phyloP scores from a whole-genome alignment of 2,113 vertebrate genomes.

The Bucco capensis region DNA sequence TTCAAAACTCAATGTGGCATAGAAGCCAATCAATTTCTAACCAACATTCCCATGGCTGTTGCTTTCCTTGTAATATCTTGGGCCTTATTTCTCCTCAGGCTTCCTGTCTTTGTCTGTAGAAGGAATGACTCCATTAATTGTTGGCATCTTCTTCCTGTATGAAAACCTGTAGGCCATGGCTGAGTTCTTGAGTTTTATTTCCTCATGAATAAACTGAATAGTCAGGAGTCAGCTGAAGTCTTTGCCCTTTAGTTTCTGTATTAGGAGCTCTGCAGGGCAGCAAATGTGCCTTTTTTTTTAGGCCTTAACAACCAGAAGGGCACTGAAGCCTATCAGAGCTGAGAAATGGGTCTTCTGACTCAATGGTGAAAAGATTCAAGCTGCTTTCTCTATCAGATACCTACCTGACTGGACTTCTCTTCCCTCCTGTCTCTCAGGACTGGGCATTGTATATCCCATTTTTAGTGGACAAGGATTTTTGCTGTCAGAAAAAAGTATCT shows the following conservation, averaged over 20 bases:
- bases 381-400: not conserved
- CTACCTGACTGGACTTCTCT: not conserved
- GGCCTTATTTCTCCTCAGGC: not conserved
- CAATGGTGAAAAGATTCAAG: not conserved
- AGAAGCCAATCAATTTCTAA: not conserved
- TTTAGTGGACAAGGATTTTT: not conserved
- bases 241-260: not conserved
- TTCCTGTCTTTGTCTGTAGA: constrained; percentile 26
- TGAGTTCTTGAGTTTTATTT: constrained; percentile 9
- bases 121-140: not conserved
- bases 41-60: not conserved
- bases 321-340: not conserved
- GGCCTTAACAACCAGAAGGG: not conserved
- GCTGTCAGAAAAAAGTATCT: not conserved
- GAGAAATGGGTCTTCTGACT: not conserved
- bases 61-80: not conserved
- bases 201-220: not conserved
- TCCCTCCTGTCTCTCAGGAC: not conserved
- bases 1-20: not conserved
- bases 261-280: not conserved
- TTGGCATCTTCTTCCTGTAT: not conserved
- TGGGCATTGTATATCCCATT: not conserved
- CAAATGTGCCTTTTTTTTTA: not conserved
- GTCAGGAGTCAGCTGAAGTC: not conserved
- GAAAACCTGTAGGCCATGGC: not conserved